Conservation (phyloP, 2,888 invertebrate genomes). For the Aproaerema taeniolella region DNA sequence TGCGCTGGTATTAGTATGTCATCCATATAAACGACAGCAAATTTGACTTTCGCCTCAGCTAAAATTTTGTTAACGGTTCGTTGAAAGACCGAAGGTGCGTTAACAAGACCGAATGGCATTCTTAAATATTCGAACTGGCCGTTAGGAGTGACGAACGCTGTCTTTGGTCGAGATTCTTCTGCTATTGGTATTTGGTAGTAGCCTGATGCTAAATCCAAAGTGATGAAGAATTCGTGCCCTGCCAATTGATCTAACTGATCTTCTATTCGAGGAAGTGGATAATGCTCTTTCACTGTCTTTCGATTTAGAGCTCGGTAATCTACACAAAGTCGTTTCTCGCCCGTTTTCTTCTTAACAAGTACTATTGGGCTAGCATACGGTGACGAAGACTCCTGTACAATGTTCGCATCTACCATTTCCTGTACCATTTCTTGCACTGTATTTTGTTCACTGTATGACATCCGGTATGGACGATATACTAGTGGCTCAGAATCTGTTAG, state of each 20-base stretch:
- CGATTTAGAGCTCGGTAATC: slow-evolving; percentile 23
- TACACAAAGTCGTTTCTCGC: slow-evolving; percentile 21
- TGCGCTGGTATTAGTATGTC: slow-evolving; percentile 18
- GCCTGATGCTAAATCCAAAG: slow-evolving; percentile 19
- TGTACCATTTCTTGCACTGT: slow-evolving; percentile 19
- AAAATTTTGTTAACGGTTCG: slow-evolving; percentile 31
- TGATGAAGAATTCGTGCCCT: slow-evolving; percentile 14
- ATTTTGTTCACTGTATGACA: slow-evolving; percentile 19
- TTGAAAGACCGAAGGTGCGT: slow-evolving; percentile 42
- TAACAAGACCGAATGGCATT: slow-evolving; percentile 43
- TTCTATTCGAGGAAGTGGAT: slow-evolving; percentile 11
- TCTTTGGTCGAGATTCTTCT: slow-evolving; percentile 30
- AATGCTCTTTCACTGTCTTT: slow-evolving; percentile 21
- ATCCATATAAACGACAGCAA: slow-evolving; percentile 20
- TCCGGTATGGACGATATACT: slow-evolving; percentile 22
- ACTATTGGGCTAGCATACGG: slow-evolving; percentile 26
- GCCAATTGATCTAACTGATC: slow-evolving; percentile 8
- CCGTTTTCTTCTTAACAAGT: slow-evolving; percentile 24
- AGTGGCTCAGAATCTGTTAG: slow-evolving; percentile 18
- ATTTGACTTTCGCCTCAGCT: slow-evolving; percentile 16
- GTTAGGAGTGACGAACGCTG: slow-evolving; percentile 41
- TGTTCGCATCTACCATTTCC: slow-evolving; percentile 19
- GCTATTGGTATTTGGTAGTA: slow-evolving; percentile 28
- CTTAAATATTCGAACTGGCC: slow-evolving; percentile 39
- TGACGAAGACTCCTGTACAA: slow-evolving; percentile 21